phyloP scores from a whole-genome alignment of 2,888 invertebrate genomes.

The Helleia helle region DNA sequence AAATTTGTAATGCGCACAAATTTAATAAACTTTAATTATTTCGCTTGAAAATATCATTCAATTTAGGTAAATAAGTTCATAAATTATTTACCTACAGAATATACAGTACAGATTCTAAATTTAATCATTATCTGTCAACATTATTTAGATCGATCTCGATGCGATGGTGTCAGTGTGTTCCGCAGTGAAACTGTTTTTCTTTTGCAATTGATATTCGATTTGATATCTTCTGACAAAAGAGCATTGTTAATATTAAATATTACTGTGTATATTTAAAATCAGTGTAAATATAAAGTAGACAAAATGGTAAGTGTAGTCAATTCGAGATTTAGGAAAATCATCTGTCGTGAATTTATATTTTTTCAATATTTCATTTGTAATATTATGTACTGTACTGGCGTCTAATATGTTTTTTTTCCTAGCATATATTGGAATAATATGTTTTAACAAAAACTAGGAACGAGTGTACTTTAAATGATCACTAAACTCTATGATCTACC shows the following conservation, averaged over 20 bases:
- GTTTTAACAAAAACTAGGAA: slow-evolving; percentile 9
- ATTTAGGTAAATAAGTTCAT: too few species aligned
- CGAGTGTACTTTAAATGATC: not conserved
- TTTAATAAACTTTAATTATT: too few species aligned
- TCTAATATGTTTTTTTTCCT: slow-evolving; percentile 3
- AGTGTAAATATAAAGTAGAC: slow-evolving; percentile 14
- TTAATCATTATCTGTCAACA: slow-evolving; percentile 21
- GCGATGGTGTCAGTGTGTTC: slow-evolving; percentile 29
- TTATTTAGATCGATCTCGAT: slow-evolving; percentile 33
- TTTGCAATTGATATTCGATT: slow-evolving; percentile 15
- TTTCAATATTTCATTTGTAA: not conserved
- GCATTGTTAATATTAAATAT: not conserved
- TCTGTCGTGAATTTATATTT: not conserved
- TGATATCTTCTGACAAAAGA: slow-evolving; percentile 7
- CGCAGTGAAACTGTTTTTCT: slow-evolving; percentile 16
- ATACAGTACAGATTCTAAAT: not conserved
- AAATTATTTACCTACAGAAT: too few species aligned
- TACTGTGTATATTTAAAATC: slow-evolving; percentile 7
- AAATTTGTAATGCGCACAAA: too few species aligned
- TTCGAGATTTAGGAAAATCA: not conserved
- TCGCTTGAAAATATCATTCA: too few species aligned
- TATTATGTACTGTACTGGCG: not conserved
- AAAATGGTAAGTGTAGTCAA: slow-evolving; percentile 19
- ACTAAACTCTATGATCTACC: not conserved
- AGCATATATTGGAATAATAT: too few species aligned